Evolutionary conservation across 2,888 invertebrate genomes (phyloP).

Genomic region (Crocallis elinguaria): DNA sequence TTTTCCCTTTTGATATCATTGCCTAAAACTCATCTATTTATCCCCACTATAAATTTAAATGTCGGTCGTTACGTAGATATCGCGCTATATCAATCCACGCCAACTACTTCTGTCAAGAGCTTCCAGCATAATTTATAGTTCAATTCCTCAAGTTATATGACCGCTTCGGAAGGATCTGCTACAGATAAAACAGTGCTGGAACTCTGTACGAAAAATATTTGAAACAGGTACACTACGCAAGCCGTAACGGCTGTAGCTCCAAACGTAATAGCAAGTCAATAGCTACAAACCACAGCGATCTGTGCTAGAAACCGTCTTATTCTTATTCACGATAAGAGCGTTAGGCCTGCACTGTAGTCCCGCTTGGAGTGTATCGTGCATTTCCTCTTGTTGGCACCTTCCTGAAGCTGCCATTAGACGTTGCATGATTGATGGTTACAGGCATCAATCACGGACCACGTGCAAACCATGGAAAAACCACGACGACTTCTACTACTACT

Average conservation of each 20-base stretch:
- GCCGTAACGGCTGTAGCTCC: neutral
- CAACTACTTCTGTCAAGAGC: constrained; percentile 67
- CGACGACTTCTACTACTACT: too few species aligned
- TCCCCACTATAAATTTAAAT: constrained; percentile 60
- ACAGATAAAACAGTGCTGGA: constrained; percentile 2
- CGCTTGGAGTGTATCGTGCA: too few species aligned
- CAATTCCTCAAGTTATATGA: constrained; percentile 57
- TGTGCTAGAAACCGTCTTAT: too few species aligned
- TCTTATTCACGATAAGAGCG: too few species aligned
- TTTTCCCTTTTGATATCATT: constrained; percentile 31
- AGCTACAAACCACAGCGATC: too few species aligned
- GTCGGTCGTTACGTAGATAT: constrained; percentile 61
- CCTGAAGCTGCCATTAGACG: too few species aligned
- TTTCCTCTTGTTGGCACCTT: too few species aligned
- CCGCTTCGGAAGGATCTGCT: constrained; percentile 33
- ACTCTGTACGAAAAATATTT: neutral
- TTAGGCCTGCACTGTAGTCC: too few species aligned
- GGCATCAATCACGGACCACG: too few species aligned
- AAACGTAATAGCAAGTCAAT: neutral
- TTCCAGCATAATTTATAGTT: constrained; percentile 63
- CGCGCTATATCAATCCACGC: constrained; percentile 72
- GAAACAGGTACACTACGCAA: neutral
- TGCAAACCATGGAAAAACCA: too few species aligned
- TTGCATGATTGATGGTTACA: too few species aligned
- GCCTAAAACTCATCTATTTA: constrained; percentile 47